Base-by-base conservation (phyloP, 2,888 invertebrate genomes). In the Acleris literana region DNA sequence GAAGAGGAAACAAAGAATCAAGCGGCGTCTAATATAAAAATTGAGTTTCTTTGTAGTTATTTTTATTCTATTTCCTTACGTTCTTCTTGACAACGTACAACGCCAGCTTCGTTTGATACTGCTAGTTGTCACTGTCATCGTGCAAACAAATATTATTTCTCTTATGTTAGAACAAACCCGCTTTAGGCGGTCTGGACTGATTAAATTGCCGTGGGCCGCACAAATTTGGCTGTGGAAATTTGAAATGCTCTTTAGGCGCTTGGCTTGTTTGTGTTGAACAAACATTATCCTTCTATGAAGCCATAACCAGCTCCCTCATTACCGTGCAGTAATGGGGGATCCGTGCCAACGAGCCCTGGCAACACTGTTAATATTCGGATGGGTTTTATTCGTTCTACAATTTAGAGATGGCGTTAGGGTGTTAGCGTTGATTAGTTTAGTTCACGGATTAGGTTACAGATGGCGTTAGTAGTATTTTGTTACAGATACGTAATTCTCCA, bases 271-370 rank as follows among this genome's bases (percentile, higher is more conserved):
- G 52, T 29, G 46, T 46, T 46, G 16, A 52, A 29, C 52, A 52
- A 52, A 52, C 52, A 52, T 52, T 16, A 25, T 18, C 20, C 52
- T 22, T 11, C 52, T 13, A 52, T 52, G 52, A 52, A 49, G 52
- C 52, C 52, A n/a, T 52, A 25, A n/a, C 52, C 52, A 39, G 39
- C 39, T 5, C 25, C 52, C n/a, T 52, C 52, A 52, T 52, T 52
- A 29, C 52, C 16, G 25, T 29, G 52, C 52, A 29, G 52, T 52
- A 52, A 52, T 52, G 29, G 52, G 25, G 25, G 13, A 52, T 52
- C 11, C 18, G 49, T 18, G 49, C 49, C 49, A 49, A 17, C 29
- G 29, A 6, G n/a, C 16, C 7, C 52, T n/a, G 52, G 25, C 25
- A n/a, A 29, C 46, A 17, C n/a, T 16, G 46, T 39, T 39, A 39